Percentiles rank a stretch among this genome's conserved stretches.
Evolutionary conservation across 2,113 vertebrate genomes (phyloP).

Genomic region (Bufo gargarizans): DNA sequence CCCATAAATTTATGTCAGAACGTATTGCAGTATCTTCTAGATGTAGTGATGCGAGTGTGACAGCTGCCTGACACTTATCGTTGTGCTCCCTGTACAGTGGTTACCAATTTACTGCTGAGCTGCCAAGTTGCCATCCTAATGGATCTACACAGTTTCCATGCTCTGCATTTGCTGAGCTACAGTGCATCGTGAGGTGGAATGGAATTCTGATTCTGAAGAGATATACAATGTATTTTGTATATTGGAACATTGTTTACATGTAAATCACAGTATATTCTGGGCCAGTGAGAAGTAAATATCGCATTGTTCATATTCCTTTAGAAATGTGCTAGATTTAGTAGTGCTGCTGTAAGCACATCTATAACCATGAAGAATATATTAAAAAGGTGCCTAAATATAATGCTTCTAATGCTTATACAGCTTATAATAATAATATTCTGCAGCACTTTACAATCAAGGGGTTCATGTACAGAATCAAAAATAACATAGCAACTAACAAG

Average conservation of each 20-base stretch:
- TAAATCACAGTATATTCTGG: constrained; percentile 5
- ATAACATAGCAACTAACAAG: no score
- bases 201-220: neutral
- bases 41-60: constrained; percentile 43
- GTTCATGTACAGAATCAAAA: no score
- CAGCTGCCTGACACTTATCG: constrained; percentile 48
- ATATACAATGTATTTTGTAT: neutral
- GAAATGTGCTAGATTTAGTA: neutral
- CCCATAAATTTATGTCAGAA: constrained; percentile 31
- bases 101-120: constrained; percentile 54
- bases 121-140: constrained; percentile 48
- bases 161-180: constrained; percentile 21
- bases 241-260: neutral
- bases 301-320: constrained; percentile 16
- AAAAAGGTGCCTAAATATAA: neutral
- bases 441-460: no score
- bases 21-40: constrained; percentile 38
- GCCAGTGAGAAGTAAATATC: neutral
- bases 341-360: neutral
- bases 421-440: no score
- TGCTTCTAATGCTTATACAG: neutral
- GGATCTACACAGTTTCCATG: constrained; percentile 26
- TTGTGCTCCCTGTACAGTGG: constrained; percentile 47
- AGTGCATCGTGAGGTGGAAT: neutral
- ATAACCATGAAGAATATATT: neutral